Percentiles rank a stretch among this genome's conserved stretches.
phyloP scores from a whole-genome alignment of 2,797 vertebrate genomes.

The Cheracebus regulus region DNA sequence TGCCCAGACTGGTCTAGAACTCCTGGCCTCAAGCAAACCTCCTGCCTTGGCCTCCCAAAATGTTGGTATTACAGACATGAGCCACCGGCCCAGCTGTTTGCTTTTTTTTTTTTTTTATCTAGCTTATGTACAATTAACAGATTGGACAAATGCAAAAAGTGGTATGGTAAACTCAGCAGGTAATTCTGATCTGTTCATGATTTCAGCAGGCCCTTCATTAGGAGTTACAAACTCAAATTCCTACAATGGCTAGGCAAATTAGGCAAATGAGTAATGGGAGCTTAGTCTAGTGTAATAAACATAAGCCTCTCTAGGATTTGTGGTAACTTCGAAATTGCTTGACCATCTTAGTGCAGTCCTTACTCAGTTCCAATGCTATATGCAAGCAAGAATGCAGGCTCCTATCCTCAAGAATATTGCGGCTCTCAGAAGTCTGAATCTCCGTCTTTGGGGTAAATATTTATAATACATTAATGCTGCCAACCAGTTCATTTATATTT shows the following conservation, averaged over 20 bases:
- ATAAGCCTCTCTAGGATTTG: neutral
- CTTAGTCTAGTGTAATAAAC: neutral
- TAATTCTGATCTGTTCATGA: neutral
- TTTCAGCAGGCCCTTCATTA: neutral
- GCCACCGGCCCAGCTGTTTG: neutral
- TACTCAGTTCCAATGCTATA: neutral
- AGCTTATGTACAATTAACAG: neutral
- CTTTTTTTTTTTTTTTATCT: neutral
- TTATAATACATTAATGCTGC: neutral
- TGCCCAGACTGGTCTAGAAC: neutral
- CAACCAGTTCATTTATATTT: neutral
- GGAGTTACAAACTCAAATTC: neutral
- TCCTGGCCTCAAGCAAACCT: neutral
- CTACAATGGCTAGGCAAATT: neutral
- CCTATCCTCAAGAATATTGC: neutral
- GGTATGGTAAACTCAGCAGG: neutral
- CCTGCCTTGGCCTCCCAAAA: neutral
- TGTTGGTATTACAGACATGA: neutral
- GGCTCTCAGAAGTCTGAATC: neutral
- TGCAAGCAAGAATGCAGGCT: neutral
- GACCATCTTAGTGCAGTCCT: neutral
- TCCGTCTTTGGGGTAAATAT: neutral
- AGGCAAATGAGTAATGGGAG: neutral
- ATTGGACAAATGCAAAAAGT: neutral
- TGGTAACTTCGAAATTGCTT: neutral